Evolutionary conservation across 2,888 invertebrate genomes (phyloP).

Genomic region (Brachyptera risi): DNA sequence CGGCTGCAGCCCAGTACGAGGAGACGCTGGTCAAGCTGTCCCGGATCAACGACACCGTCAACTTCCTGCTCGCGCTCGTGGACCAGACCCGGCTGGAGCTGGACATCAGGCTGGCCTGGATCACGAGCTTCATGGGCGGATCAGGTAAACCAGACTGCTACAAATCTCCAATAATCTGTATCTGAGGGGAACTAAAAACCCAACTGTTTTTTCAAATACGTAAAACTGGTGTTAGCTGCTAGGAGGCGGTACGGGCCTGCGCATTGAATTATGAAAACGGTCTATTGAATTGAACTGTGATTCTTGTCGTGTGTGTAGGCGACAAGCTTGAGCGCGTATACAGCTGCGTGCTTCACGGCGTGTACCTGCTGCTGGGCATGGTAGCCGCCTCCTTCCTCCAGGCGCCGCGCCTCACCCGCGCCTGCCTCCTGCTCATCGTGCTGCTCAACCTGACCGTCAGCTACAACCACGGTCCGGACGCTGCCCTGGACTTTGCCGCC

Average conservation of each 20-base stretch:
- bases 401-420: conserved; percentile 42
- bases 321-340: conserved; percentile 41
- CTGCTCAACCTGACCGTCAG: conserved; percentile 42
- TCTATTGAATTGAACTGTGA: too few relatives aligned
- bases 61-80: conserved; percentile 36
- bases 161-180: too few relatives aligned
- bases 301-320: too few relatives aligned
- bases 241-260: too few relatives aligned
- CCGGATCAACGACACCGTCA: conserved; percentile 52
- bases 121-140: conserved; percentile 42
- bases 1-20: conserved; percentile 49
- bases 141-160: too few relatives aligned
- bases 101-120: conserved; percentile 43
- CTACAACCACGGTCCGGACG: conserved; percentile 42
- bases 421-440: conserved; percentile 41
- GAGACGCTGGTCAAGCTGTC: conserved; percentile 49
- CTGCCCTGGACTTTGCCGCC: conserved; percentile 42
- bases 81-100: conserved; percentile 37
- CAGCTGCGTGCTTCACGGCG: conserved; percentile 38
- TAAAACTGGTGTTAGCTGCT: too few relatives aligned
- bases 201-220: too few relatives aligned
- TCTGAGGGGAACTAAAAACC: too few relatives aligned
- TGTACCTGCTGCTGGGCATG: conserved; percentile 43
- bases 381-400: conserved; percentile 43
- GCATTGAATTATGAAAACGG: too few relatives aligned